Evolutionary conservation across 2,888 invertebrate species (phyloP), one percentile per base, ranked within the genome.

Genomic region (Drosophila fungiperda): DNA sequence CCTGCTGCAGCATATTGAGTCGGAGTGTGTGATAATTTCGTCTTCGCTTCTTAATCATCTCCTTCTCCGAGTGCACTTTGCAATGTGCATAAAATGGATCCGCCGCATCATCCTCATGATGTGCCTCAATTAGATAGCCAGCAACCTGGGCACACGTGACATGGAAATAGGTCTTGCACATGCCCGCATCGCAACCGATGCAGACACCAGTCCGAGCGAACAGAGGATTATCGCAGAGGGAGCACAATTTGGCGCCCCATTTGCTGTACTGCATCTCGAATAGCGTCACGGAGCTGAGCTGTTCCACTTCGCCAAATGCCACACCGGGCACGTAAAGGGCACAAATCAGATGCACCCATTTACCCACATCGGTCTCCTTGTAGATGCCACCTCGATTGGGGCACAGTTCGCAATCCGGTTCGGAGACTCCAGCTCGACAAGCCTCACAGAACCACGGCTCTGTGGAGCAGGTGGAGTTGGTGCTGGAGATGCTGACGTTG

Each of bases 391-490:
- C 97, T 91, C 95, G 95, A 92, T 98, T 98, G 0, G 99, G 99
- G 92, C 99, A 99, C 20, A 99, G 94, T 94, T 99, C 99, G 93
- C 99, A 99, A 42, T 95, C 95, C 0, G 99, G 99, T 92, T 97
- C 96, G 17, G 94, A 95, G 17, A 97, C 96, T 0, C 98, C 98
- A 26, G 98, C 98, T 87, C 97, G 96, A 91, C 99, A 99, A 7
- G 99, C 98, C 93, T 99, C 99, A 94, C 99, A 99, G 93, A 99
- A 99, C 99, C 99, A 99, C 0, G 99, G 99, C 79, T 99, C 99
- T 0, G 99, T 99, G 35, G 98, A 98, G 63, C 98, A 98, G 0
- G 98, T 96, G 17, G 99, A 99, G 77, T 97, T 97, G 33, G 98
- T 98, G 91, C 98, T 98, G 7, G 97, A 97, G 75, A 98, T 95